Evolutionary conservation across 2,113 vertebrate species (phyloP).

Genomic region (Brienomyrus brachyistius): DNA sequence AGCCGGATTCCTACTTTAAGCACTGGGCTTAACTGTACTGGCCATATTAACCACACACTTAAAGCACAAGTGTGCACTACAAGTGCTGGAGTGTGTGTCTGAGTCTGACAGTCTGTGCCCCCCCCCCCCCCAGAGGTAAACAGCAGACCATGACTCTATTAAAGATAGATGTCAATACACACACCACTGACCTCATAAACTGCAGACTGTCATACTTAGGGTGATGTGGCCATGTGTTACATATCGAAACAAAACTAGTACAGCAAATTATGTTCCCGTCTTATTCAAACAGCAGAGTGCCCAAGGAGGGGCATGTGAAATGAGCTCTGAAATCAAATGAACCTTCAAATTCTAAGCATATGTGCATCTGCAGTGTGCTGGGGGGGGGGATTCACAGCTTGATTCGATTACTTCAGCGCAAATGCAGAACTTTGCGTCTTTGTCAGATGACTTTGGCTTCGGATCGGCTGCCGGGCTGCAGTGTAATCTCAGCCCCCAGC

Average conservation of each 20-base stretch:
- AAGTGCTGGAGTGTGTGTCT: not conserved
- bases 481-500: slow-evolving; percentile 19
- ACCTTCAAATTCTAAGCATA: slow-evolving; percentile 47
- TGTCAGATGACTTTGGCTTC: slow-evolving; percentile 39
- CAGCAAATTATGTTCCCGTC: slow-evolving; percentile 25
- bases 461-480: slow-evolving; percentile 33
- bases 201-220: not conserved
- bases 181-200: not conserved
- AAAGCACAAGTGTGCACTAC: not conserved
- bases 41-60: not conserved
- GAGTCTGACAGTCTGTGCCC: not conserved
- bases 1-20: not conserved
- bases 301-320: slow-evolving; percentile 31
- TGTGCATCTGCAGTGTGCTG: slow-evolving; percentile 34
- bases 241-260: slow-evolving; percentile 16
- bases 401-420: slow-evolving; percentile 46
- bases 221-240: slow-evolving; percentile 7
- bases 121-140: not conserved
- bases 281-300: slow-evolving; percentile 1
- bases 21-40: not conserved
- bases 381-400: slow-evolving; percentile 24
- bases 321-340: slow-evolving; percentile 46
- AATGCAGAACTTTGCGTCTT: slow-evolving; percentile 43
- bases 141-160: not conserved
- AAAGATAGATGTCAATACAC: not conserved